Evolutionary conservation across 2,888 invertebrate species (phyloP), one percentile per base, ranked within the genome.

Genomic region (Pycnomerus fuliginosus): DNA sequence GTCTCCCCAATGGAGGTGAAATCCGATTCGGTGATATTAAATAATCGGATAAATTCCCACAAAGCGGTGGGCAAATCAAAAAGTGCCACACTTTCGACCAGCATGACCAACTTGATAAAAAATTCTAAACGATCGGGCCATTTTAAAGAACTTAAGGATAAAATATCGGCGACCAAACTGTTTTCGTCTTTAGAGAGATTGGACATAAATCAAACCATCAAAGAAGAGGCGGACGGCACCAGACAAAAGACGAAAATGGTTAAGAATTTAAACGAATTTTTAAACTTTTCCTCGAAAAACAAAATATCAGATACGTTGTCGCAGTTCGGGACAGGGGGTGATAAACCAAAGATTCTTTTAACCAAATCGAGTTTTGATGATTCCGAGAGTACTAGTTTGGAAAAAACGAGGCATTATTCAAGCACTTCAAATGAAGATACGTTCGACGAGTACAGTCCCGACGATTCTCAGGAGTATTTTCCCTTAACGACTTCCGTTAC

Each of bases 401-500:
- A 47, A n/a, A 68, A 53, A 59, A 67, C 53, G 52, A 68, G 65
- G 55, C 54, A 62, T 47, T 40, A 42, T 25, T 69, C 69, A 1
- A 66, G 67, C 2, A 69, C 67, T 30, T 64, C 61, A 3, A 58
- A 4, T 3, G 64, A 68, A 31, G 65, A 71, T 48, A 69, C 70
- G 1, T 70, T 78, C 51, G 80, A 82, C 43, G 41, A 81, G 31
- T 81, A 80, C 55, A 88, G 88, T 50, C 87, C 87, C 0, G 88
- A 89, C 56, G 88, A 90, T 67, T 84, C 85, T 1, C 85, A 87
- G 56, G 87, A 87, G 64, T 90, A 90, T 67, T 87, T 87, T 64
- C 90, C 90, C 2, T 86, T 92, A 84, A 88, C 89, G 1, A 90
- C 89, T 2, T 88, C 90, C 2, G 87, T 90, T 75, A 90, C 90